Evolutionary conservation across 1,140 invertebrate species (phyloP), one percentile per base, ranked within the genome.

Genomic region (Mactra quadrangularis): DNA sequence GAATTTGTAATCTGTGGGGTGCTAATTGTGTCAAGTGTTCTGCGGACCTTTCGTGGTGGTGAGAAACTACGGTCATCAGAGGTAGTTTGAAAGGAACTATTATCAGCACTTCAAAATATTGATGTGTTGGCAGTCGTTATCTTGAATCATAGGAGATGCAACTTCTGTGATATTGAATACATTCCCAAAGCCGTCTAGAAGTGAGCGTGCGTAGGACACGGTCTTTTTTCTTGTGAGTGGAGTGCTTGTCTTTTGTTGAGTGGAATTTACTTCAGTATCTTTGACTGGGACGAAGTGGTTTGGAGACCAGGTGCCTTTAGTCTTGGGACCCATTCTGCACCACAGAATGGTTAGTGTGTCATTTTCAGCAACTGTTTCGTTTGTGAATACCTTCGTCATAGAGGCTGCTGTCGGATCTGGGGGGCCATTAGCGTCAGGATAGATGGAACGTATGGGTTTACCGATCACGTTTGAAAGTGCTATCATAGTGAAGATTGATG

Each of bases 271-370:
- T 68, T 13, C 41, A 50, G 7, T 47, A 50, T 9, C 6, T 38
- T 27, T 6, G 11, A 68, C 45, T 27, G 64, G 64, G 3, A 50
- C 64, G 25, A 68, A 68, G 29, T 68, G 64, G 47, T 68, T 68
- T 15, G 64, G n/a, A 2, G 41, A 47, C 64, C 64, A 68, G 15
- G 29, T 47, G n/a, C 6, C 3, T 9, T 41, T 1, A 3, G 45
- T 9, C 27, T 11, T 45, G 2, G 60, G 60, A 19, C 38, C 60
- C 60, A 64, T 64, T 11, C 60, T n/a, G 11, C n/a, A n/a, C 60
- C 38, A 64, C 4, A 64, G 7, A 15, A 64, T 64, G 3, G 60
- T 64, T 6, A 64, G 27, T 17, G 31, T 29, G 33, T 35, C 31
- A 7, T 13, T n/a, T 7, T n/a, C 38, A 35, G 33, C n/a, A 64